Base-by-base conservation (phyloP, 2,797 vertebrate genomes). In the Sphenodon punctatus region DNA sequence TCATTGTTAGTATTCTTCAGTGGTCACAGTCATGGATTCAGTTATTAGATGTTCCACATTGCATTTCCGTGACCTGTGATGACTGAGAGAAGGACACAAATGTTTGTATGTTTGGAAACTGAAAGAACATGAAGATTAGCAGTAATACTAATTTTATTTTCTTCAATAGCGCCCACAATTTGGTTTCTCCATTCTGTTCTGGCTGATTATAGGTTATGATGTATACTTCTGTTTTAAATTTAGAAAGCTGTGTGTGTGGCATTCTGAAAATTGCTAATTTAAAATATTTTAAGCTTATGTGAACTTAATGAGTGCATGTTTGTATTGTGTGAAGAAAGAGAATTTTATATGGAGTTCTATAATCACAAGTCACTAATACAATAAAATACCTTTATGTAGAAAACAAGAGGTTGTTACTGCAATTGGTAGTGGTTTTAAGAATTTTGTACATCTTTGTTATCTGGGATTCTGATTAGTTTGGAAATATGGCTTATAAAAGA, bases 401-500 rank as follows among this genome's bases (percentile, higher is more conserved):
- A 10, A 23, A 53, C 55, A 4, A 15, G 39, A 76, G 7, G 23
- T 13, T 23, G 64, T 45, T 60, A 4, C 6, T 1, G 55, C 46
- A 1, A 65, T 2, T 5, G 4, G 45, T 0, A 2, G 34, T 2
- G 51, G 5, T 19, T 46, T 14, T 4, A 39, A 0, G 1, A 39
- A 41, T 14, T 60, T 12, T 7, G 7, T 56, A 67, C 6, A 71
- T 30, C 30, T 23, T 23, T 2, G 23, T 65, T 15, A 34, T 16
- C 36, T 41, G 3, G 0, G 14, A 0, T n/a, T n/a, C 12, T 25
- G 60, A 17, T 3, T 39, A 38, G 38, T 14, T 49, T 49, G 25
- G n/a, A n/a, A n/a, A n/a, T 53, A n/a, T 17, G 49, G 11, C 15
- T 15, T 53, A 23, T 30, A n/a, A 16, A n/a, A 9, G 9, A 49